Conservation (phyloP, 2,888 invertebrate species). For the Phaedon cochleariae region DNA sequence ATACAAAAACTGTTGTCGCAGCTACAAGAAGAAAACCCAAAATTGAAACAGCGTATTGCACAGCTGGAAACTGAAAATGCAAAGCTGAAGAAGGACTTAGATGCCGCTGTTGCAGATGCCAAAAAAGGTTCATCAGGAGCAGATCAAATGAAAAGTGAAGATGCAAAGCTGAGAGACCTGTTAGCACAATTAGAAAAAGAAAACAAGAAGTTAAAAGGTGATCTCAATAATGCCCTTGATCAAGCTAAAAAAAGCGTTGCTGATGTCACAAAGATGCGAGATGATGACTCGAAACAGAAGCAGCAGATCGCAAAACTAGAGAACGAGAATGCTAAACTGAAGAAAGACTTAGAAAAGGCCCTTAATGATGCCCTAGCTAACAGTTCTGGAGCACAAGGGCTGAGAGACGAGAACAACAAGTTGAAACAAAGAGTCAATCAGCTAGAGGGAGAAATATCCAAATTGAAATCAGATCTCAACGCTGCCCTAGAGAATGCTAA, state of each 20-base stretch:
- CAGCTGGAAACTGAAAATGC: conserved; percentile 42
- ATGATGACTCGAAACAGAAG: conserved; percentile 27
- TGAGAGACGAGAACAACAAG: conserved; percentile 37
- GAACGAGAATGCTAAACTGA: conserved; percentile 29
- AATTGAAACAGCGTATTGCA: conserved; percentile 33
- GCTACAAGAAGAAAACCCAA: conserved; percentile 25
- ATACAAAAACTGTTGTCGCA: conserved; percentile 12
- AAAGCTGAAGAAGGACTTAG: conserved; percentile 37
- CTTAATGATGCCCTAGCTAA: conserved; percentile 18
- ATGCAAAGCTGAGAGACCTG: conserved; percentile 39
- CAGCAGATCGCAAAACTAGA: conserved; percentile 29
- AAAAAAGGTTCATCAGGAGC: conserved; percentile 36
- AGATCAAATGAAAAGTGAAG: conserved; percentile 34
- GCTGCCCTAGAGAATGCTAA: conserved; percentile 33
- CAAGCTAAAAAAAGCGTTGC: conserved; percentile 33
- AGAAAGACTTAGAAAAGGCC: conserved; percentile 32
- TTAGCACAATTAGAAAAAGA: conserved; percentile 38
- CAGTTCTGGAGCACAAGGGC: neutral
- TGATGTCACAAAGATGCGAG: conserved; percentile 17
- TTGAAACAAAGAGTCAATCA: conserved; percentile 33
- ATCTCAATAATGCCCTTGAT: conserved; percentile 38
- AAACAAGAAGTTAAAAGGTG: conserved; percentile 39
- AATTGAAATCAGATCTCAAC: conserved; percentile 34
- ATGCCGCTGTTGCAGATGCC: conserved; percentile 29
- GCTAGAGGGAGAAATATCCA: conserved; percentile 32